Evolutionary conservation across 2,797 vertebrate species (phyloP).

Genomic region (Artibeus jamaicensis): DNA sequence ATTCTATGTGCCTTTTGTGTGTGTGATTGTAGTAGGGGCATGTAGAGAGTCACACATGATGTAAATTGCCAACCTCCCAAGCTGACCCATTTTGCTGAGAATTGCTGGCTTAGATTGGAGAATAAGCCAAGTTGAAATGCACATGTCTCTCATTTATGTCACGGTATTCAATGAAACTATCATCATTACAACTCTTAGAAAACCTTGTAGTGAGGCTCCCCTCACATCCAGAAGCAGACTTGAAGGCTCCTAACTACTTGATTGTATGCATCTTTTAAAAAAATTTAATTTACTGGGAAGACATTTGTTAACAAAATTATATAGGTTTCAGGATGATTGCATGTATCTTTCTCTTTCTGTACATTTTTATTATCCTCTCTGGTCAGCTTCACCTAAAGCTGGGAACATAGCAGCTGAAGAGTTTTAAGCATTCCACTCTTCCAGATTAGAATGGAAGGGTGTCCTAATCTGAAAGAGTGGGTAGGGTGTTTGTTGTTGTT

Average conservation of each 20-base stretch:
- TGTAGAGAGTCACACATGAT: not conserved
- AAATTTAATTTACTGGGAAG: too few species aligned
- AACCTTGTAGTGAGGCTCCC: not conserved
- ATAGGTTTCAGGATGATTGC: too few species aligned
- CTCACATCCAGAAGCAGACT: not conserved
- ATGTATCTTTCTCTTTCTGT: not conserved
- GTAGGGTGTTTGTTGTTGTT: too few species aligned
- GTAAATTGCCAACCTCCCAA: not conserved
- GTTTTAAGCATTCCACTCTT: not conserved
- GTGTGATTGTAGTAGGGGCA: not conserved
- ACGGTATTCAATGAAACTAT: not conserved
- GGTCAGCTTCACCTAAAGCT: not conserved
- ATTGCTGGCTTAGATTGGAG: not conserved
- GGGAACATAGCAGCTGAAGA: not conserved
- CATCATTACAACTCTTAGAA: not conserved
- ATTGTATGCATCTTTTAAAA: fast-evolving
- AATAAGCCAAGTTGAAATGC: not conserved
- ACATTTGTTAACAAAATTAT: too few species aligned
- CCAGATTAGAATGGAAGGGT: not conserved
- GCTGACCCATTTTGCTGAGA: not conserved
- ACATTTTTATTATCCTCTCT: not conserved
- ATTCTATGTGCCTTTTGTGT: not conserved
- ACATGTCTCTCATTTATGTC: not conserved
- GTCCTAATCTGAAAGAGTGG: too few species aligned
- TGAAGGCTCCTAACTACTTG: not conserved